A percentile compares a stretch with the other conserved stretches of the same genome.
phyloP scores from a whole-genome alignment of 1,140 invertebrate genomes.

The Drosophila persimilis region DNA sequence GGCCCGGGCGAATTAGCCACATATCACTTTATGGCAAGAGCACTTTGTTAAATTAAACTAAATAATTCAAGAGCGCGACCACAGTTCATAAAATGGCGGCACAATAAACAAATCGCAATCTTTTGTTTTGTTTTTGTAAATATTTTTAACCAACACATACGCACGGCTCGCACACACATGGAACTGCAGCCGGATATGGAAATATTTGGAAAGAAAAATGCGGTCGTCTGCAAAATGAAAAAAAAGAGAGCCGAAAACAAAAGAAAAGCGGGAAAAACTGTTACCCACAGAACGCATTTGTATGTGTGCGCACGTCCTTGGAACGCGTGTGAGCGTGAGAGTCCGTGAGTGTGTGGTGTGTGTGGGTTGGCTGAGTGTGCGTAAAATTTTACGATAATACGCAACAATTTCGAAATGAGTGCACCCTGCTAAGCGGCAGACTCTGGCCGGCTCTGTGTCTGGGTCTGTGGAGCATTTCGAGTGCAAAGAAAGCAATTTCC shows the following conservation, averaged over 20 bases:
- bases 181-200: constrained; percentile 42
- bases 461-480: constrained; percentile 53
- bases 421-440: constrained; percentile 53
- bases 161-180: constrained; percentile 17
- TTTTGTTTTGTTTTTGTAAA: constrained; percentile 39
- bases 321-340: background rate
- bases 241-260: background rate
- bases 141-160: constrained; percentile 36
- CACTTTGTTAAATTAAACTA: constrained; percentile 64
- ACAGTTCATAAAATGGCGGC: constrained; percentile 36
- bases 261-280: constrained; percentile 20
- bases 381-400: constrained; percentile 78
- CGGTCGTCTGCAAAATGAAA: constrained; percentile 23
- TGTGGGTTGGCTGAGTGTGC: constrained; percentile 47
- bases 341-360: constrained; percentile 8
- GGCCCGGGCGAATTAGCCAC: constrained; percentile 31
- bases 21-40: constrained; percentile 37
- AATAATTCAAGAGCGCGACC: constrained; percentile 51
- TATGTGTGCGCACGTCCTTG: constrained; percentile 59
- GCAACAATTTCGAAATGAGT: constrained; percentile 77
- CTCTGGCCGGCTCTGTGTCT: constrained; percentile 2
- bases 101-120: constrained; percentile 32
- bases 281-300: constrained; percentile 41
- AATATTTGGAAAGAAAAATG: constrained; percentile 48
- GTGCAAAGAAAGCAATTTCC: constrained; percentile 79